Percentiles rank a stretch among this genome's conserved stretches.
Evolutionary conservation across 2,113 vertebrate genomes (phyloP).

Genomic region (Natator depressus): DNA sequence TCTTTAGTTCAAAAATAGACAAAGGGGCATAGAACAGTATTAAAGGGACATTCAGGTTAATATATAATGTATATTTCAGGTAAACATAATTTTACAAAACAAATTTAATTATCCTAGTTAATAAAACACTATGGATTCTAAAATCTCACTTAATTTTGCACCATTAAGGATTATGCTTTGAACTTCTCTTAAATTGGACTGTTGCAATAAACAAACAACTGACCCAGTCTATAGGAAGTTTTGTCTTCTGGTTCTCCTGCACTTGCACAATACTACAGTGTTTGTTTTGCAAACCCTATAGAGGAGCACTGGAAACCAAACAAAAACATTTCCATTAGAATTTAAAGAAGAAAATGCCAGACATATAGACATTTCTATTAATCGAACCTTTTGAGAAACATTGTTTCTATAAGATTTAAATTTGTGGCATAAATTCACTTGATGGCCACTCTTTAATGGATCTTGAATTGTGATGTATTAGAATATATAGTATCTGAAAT

Average conservation of each 20-base stretch:
- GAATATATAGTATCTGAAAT: neutral
- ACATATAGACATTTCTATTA: neutral
- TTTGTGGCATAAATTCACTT: neutral
- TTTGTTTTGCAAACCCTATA: neutral
- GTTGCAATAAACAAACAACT: neutral
- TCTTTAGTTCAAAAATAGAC: accelerated
- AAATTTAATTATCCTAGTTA: neutral
- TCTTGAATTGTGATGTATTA: neutral
- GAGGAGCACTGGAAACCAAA: neutral
- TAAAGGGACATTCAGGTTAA: accelerated
- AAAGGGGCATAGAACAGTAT: accelerated
- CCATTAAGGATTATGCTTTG: neutral
- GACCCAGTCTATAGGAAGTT: neutral
- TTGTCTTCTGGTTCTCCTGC: neutral
- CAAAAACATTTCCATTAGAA: neutral
- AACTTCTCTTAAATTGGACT: neutral
- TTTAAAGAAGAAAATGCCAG: neutral
- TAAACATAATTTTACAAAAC: accelerated
- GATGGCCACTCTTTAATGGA: neutral
- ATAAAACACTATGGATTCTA: neutral
- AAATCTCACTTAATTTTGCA: neutral
- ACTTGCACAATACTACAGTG: accelerated
- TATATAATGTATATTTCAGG: accelerated
- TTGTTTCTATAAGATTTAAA: neutral
- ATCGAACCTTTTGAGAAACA: neutral